Base-by-base conservation (phyloP, 2,888 invertebrate genomes). In the Bellardia pandia region DNA sequence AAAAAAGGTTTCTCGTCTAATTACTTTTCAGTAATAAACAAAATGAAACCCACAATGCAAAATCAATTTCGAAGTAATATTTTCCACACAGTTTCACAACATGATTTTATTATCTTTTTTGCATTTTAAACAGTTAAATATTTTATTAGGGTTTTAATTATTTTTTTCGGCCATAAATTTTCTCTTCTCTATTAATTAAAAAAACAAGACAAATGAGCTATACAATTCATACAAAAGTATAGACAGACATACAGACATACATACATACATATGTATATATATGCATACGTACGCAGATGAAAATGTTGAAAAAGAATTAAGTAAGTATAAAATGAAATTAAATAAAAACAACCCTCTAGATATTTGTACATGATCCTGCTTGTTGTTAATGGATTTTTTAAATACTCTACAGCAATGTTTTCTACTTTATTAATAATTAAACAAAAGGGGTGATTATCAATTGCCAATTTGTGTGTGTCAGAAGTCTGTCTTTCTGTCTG, bases 281-380 rank as follows among this genome's bases (percentile, higher is more conserved):
- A n/a, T n/a, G n/a, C 23, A 7, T 9, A 16, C 16, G 5, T 6
- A 37, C 37, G 37, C 37, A 16, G 5, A 23, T 23, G 9, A 56
- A 8, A 23, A 23, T 23, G 16, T 7, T 45, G 11, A 13, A 6
- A 42, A 56, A 56, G 48, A 51, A 66, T 51, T 56, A 23, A 48
- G 51, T 56, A 23, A 48, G 51, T 14, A 60, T 40, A 13, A 64
- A 76, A 48, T 78, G 14, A 83, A 83, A 83, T 76, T 68, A 82
- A 86, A 82, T 71, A 78, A 86, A 86, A 86, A 83, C 83, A 86
- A 75, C 86, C 86, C 79, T 56, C 64, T 76, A 33, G 86, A 40
- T 68, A 77, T 81, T 81, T 86, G 30, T 56, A 51, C 37, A 68
- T 68, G 71, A 77, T 72, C 76, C 72, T 30, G 30, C 48, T 72